A percentile compares a stretch with the other conserved stretches of the same genome.
phyloP scores from a whole-genome alignment of 2,888 invertebrate species.

The Stenotaenia linearis region DNA sequence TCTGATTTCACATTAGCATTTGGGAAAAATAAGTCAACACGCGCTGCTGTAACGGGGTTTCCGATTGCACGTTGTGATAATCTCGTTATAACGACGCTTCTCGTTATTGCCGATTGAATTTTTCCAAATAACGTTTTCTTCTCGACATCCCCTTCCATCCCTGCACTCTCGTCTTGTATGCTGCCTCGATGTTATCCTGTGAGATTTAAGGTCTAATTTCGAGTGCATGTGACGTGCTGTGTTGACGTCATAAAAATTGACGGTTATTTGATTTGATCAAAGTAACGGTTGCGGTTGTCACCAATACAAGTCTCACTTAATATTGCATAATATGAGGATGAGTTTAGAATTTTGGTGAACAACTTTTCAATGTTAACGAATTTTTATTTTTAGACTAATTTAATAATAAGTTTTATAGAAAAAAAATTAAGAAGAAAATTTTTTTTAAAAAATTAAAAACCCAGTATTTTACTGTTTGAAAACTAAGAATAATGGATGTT shows the following conservation, averaged over 20 bases:
- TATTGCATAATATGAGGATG: too few species aligned
- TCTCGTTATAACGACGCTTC: not conserved
- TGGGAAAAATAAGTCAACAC: conserved; percentile 24
- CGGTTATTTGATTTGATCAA: conserved; percentile 16
- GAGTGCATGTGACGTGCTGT: not conserved
- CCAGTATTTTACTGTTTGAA: too few species aligned
- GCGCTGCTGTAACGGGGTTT: not conserved
- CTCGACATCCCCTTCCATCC: not conserved
- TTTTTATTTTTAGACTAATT: too few species aligned
- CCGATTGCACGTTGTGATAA: not conserved
- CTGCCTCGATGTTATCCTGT: not conserved
- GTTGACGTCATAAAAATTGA: conserved; percentile 20
- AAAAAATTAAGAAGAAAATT: too few species aligned
- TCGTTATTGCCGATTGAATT: conserved; percentile 17
- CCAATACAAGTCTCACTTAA: too few species aligned
- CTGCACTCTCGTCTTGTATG: not conserved
- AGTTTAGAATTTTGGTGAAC: too few species aligned
- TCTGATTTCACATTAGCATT: conserved; percentile 23
- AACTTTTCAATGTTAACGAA: too few species aligned
- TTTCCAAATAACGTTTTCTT: not conserved
- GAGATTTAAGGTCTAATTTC: conserved; percentile 17
- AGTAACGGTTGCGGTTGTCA: not conserved
- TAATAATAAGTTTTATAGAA: too few species aligned
- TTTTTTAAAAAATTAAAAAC: too few species aligned
- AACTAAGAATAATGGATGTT: too few species aligned